Evolutionary conservation across 2,797 vertebrate genomes (phyloP).

Genomic region (Gobionotothen gibberifrons): DNA sequence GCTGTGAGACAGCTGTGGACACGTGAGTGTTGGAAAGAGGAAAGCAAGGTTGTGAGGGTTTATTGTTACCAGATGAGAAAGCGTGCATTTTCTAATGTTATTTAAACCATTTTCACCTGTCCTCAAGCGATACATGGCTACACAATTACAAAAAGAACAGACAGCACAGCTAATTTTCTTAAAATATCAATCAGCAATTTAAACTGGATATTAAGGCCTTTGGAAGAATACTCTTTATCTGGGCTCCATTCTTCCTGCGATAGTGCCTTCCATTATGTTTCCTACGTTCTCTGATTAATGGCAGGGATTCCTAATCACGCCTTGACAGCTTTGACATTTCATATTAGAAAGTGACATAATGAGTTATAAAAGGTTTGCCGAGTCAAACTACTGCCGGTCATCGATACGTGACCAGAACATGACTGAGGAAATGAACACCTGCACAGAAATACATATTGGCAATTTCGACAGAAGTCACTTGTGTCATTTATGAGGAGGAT

Average conservation of each 20-base stretch:
- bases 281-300: conserved; percentile 19
- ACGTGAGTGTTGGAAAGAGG: too few species aligned
- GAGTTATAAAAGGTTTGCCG: conserved; percentile 6
- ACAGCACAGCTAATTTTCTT: neutral
- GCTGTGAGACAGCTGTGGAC: too few species aligned
- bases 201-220: conserved; percentile 4
- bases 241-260: neutral
- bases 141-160: neutral
- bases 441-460: conserved; percentile 9
- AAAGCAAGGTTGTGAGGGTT: too few species aligned
- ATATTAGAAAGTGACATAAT: conserved; percentile 26
- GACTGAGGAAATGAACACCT: conserved; percentile 6
- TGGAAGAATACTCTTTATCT: neutral
- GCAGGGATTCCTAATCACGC: conserved; percentile 22
- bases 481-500: conserved; percentile 4
- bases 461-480: neutral
- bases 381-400: neutral
- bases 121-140: neutral
- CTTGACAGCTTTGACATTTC: conserved; percentile 17
- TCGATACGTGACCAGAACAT: conserved; percentile 17
- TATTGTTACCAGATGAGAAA: too few species aligned
- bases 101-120: neutral
- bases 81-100: too few species aligned
- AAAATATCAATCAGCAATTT: neutral
- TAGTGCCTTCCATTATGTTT: neutral